Evolutionary conservation across 2,797 vertebrate species (phyloP).

Genomic region (Eurystomus glaucurus): DNA sequence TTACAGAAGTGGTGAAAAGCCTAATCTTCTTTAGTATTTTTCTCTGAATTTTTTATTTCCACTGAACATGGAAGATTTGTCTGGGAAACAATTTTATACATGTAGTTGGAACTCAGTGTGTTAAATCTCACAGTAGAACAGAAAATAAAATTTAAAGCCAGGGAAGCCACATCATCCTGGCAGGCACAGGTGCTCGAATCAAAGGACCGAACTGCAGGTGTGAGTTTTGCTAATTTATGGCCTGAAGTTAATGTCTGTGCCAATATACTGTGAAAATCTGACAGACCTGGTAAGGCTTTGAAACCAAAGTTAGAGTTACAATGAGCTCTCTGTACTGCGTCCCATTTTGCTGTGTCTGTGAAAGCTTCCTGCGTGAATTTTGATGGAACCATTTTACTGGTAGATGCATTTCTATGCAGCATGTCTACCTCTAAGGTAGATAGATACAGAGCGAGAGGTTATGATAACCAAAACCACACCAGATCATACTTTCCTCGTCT

Average conservation of each 20-base stretch:
- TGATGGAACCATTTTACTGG: neutral
- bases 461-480: neutral
- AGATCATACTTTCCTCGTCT: neutral
- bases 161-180: neutral
- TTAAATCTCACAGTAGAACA: slow-evolving; percentile 28
- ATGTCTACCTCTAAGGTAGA: neutral
- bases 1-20: slow-evolving; percentile 42
- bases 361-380: neutral
- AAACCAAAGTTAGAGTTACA: neutral
- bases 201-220: neutral
- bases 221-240: neutral
- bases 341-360: neutral
- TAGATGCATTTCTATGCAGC: neutral
- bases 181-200: neutral
- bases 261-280: neutral
- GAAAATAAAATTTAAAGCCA: slow-evolving; percentile 34
- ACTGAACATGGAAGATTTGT: neutral
- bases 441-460: neutral
- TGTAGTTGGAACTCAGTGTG: neutral
- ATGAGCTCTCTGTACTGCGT: neutral
- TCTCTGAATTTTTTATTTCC: slow-evolving; percentile 31
- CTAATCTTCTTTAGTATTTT: slow-evolving; percentile 44
- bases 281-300: neutral
- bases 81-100: neutral
- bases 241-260: neutral